These are phyloP conservation scores for Epinephelus malabaricus DNA, from an alignment of 2,797 vertebrate species.

Conservation along the genomic window DNA sequence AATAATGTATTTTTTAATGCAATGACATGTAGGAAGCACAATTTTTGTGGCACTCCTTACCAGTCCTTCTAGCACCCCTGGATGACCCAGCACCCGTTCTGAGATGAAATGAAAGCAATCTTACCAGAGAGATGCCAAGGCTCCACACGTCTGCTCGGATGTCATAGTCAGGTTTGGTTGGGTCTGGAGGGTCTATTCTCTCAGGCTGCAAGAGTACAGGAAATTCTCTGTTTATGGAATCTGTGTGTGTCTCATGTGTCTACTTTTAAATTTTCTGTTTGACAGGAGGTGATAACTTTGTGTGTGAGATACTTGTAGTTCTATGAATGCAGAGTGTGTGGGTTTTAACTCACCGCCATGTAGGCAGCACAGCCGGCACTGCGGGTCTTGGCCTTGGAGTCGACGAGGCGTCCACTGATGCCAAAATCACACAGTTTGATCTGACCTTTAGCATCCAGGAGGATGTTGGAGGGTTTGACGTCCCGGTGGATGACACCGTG, in stretches of 20 bases:
- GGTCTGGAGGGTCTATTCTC: conserved; percentile 96
- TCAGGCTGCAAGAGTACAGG: conserved; percentile 87
- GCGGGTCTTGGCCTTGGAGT: conserved; percentile 96
- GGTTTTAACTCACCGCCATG: conserved; percentile 91
- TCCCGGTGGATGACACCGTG: conserved; percentile 96
- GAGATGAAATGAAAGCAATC: conserved; percentile 8
- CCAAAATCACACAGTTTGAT: conserved; percentile 97
- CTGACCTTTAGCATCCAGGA: conserved; percentile 94
- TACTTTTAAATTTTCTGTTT: neutral
- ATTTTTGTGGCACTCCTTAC: neutral
- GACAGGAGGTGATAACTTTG: neutral
- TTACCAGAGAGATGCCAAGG: conserved; percentile 96
- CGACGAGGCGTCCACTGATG: conserved; percentile 95
- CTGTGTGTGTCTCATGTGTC: neutral
- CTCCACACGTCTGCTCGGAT: conserved; percentile 98
- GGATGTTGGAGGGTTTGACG: conserved; percentile 96
- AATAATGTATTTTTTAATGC: neutral
- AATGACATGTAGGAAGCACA: neutral
- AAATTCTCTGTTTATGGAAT: neutral
- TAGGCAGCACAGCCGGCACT: conserved; percentile 97
- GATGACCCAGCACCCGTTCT: neutral
- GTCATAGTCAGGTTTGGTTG: conserved; percentile 96
- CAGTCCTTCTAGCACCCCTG: no score
- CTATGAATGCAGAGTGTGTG: neutral
- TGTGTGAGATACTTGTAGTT: neutral